phyloP scores from a whole-genome alignment of 1,140 invertebrate genomes.

The Meloidogyne floridensis region DNA sequence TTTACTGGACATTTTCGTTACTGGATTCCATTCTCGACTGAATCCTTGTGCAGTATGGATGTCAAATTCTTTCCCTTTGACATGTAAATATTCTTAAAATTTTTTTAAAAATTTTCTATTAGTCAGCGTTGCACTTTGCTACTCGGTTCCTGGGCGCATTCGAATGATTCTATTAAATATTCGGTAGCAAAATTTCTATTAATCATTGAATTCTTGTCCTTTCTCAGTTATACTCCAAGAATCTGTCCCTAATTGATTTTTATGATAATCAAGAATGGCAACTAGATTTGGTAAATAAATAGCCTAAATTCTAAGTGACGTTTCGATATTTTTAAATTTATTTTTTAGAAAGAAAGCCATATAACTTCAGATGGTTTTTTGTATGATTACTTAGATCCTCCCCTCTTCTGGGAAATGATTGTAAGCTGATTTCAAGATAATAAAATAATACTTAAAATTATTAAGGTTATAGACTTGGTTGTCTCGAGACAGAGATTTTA shows the following conservation, averaged over 20 bases:
- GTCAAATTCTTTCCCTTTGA: conserved; percentile 66
- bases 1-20: conserved; percentile 62
- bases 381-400: conserved; percentile 64
- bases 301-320: neutral
- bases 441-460: neutral
- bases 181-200: conserved; percentile 15
- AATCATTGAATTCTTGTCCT: neutral
- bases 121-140: conserved; percentile 61
- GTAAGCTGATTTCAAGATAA: conserved; percentile 17
- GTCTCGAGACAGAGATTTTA: conserved; percentile 63
- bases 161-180: conserved; percentile 65
- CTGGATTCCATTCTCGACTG: conserved; percentile 62
- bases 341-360: conserved; percentile 51
- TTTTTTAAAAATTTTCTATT: conserved; percentile 10
- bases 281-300: conserved; percentile 49
- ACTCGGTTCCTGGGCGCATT: conserved; percentile 65
- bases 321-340: neutral
- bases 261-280: conserved; percentile 66
- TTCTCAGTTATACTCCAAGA: conserved; percentile 56
- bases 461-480: conserved; percentile 59
- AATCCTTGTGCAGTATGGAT: conserved; percentile 49
- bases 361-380: conserved; percentile 63
- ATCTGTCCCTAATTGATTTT: conserved; percentile 63
- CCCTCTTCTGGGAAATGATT: conserved; percentile 65
- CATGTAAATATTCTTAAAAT: conserved; percentile 51